Base-by-base conservation (phyloP, 1,140 invertebrate species). In the Eumeta japonica region DNA sequence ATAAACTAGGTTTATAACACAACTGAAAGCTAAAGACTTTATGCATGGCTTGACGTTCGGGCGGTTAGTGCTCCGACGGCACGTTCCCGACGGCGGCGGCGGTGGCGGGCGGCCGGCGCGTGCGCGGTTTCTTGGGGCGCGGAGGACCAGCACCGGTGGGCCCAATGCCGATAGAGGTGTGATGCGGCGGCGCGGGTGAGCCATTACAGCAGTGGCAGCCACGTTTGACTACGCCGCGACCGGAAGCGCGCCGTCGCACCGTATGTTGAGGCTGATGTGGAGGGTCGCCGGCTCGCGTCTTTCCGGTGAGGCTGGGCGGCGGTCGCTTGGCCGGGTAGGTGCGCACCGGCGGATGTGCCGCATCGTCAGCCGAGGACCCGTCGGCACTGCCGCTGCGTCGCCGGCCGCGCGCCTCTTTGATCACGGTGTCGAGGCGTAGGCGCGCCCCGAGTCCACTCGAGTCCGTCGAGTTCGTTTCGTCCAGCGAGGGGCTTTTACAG, bases 201-300 rank as follows among this genome's bases (percentile, higher is more conserved):
- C 67, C 70, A 39, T 55, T 59, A 54, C 75, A 77, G 48, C 75
- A 77, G 34, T 66, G 71, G 39, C 75, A 77, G 29, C 72, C 71
- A 3, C 73, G 55, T 32, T 72, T 74, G 0, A 74, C 70, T 0
- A 75, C 58, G 2, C 70, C 67, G 2, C 75, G 43, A 1, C 49
- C 59, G 0, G 72, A 75, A 1, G 66, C 62, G 1, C 75, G 48
- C 2, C 75, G 52, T 14, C 58, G 33, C 9, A 48, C 50, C 12
- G 60, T 63, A 11, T 33, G 19, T 4, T 33, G 48, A 7, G 58
- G 59, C 0, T 54, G 52, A 1, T 41, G 46, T 9, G 51, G 54
- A 3, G 61, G 48, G 3, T 64, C 62, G 0, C 63, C 70, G 3
- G 63, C 62, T 3, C 67, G 50, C 1, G 63, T 67, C 46, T 72